These are phyloP conservation scores for Metridium senile DNA, from an alignment of 92 coral and sea anemone genomes.

Conservation along the genomic window DNA sequence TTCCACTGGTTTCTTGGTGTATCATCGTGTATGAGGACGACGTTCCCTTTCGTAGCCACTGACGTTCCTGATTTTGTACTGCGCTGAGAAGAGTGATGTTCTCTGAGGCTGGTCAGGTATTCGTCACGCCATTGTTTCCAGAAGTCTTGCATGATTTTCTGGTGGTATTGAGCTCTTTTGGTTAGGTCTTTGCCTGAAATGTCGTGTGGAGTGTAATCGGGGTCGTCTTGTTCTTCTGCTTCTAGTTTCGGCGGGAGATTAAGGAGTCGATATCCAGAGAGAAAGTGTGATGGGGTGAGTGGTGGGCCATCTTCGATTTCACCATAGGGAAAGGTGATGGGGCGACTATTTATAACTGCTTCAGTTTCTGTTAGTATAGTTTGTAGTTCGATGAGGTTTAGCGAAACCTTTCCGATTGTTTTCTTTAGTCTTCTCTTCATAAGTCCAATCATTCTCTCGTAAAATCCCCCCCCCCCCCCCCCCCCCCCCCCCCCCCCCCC, in stretches of 20 bases:
- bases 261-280: conserved; percentile 46
- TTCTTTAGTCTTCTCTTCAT: conserved; percentile 28
- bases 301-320: conserved; percentile 43
- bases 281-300: conserved; percentile 54
- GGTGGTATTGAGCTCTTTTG: conserved; percentile 31
- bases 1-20: conserved; percentile 9
- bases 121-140: conserved; percentile 37
- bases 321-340: conserved; percentile 26
- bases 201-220: background rate
- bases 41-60: background rate
- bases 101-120: conserved; percentile 39
- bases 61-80: background rate
- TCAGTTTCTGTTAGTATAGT: conserved; percentile 28
- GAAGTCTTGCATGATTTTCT: conserved; percentile 27
- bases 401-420: background rate
- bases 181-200: conserved; percentile 21
- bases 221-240: background rate
- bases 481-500: conserved; percentile 59
- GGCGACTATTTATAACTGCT: conserved; percentile 36
- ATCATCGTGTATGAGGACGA: conserved; percentile 13
- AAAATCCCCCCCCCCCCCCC: conserved; percentile 56
- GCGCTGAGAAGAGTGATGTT: conserved; percentile 25
- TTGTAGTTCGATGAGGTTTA: conserved; percentile 1
- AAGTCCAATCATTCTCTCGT: conserved; percentile 35
- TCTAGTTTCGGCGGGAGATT: conserved; percentile 5